These are phyloP conservation scores for Dendrophyllia cribrosa DNA, from an alignment of 64 coral and sea anemone species.

Conservation along the genomic window DNA sequence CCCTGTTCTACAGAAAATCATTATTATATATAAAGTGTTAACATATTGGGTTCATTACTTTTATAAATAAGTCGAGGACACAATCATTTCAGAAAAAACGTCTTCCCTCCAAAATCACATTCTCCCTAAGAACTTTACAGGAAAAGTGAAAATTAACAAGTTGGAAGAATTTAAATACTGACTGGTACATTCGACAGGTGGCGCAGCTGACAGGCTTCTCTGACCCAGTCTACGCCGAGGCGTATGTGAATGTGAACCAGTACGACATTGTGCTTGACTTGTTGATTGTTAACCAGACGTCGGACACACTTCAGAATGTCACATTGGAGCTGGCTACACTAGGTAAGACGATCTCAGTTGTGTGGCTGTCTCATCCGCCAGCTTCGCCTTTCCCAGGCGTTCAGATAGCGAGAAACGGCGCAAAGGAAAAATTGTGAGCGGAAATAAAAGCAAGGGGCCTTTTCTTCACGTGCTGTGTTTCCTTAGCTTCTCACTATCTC, in stretches of 20 bases:
- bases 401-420: too few relatives aligned
- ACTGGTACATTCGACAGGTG: slow-evolving; percentile 48
- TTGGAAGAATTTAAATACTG: background rate
- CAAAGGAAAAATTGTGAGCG: too few relatives aligned
- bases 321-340: slow-evolving; percentile 92
- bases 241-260: slow-evolving; percentile 98
- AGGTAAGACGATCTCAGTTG: slow-evolving; percentile 47
- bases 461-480: too few relatives aligned
- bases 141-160: background rate
- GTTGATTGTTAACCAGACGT: slow-evolving; percentile 96
- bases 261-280: slow-evolving; percentile 99
- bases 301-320: slow-evolving; percentile 97
- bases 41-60: too few relatives aligned
- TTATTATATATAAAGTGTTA: too few relatives aligned
- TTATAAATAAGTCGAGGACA: too few relatives aligned
- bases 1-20: too few relatives aligned
- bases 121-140: background rate
- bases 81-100: too few relatives aligned
- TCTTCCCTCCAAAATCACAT: background rate
- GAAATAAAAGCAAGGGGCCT: too few relatives aligned
- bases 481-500: too few relatives aligned
- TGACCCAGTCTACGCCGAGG: slow-evolving; percentile 98
- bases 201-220: slow-evolving; percentile 98
- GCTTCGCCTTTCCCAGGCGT: too few relatives aligned
- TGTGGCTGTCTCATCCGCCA: background rate